Percentiles rank a stretch among this genome's conserved stretches.
phyloP scores from a whole-genome alignment of 2,888 invertebrate genomes.

The Limenitis camilla region DNA sequence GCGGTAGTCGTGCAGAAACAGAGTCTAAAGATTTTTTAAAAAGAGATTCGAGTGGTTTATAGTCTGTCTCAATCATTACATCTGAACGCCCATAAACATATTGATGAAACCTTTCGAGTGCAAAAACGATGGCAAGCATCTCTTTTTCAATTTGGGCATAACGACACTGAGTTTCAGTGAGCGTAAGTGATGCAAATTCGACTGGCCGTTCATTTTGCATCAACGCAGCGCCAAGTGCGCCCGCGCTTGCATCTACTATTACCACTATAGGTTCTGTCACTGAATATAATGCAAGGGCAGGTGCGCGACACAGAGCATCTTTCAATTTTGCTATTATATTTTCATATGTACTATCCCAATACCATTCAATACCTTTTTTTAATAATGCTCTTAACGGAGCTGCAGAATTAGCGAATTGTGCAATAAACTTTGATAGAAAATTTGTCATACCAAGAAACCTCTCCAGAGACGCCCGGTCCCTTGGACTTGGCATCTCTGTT shows the following conservation, averaged over 20 bases:
- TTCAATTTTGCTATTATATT: neutral
- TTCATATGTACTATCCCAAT: neutral
- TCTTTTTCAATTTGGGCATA: constrained; percentile 34
- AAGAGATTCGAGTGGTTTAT: constrained; percentile 28
- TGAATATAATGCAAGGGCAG: neutral
- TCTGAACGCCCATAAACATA: constrained; percentile 27
- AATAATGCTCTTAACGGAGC: too few relatives aligned
- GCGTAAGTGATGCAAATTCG: neutral
- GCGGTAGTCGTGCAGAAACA: constrained; percentile 24
- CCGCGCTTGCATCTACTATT: neutral
- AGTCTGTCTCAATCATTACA: constrained; percentile 27
- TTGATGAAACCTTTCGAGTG: constrained; percentile 26
- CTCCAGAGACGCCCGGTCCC: constrained; percentile 19
- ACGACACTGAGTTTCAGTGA: neutral
- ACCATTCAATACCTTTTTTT: constrained; percentile 5
- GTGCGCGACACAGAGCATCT: neutral
- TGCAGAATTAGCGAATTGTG: constrained; percentile 19
- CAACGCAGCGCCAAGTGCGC: neutral
- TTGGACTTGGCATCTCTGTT: constrained; percentile 19
- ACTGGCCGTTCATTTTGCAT: neutral
- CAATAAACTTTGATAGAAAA: constrained; percentile 29
- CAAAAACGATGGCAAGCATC: constrained; percentile 31
- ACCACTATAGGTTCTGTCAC: neutral
- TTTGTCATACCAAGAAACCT: constrained; percentile 27
- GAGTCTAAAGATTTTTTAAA: constrained; percentile 26